Percentiles rank a stretch among this genome's conserved stretches.
phyloP scores from a whole-genome alignment of 1,140 invertebrate species.

The Dinoponera quadriceps region DNA sequence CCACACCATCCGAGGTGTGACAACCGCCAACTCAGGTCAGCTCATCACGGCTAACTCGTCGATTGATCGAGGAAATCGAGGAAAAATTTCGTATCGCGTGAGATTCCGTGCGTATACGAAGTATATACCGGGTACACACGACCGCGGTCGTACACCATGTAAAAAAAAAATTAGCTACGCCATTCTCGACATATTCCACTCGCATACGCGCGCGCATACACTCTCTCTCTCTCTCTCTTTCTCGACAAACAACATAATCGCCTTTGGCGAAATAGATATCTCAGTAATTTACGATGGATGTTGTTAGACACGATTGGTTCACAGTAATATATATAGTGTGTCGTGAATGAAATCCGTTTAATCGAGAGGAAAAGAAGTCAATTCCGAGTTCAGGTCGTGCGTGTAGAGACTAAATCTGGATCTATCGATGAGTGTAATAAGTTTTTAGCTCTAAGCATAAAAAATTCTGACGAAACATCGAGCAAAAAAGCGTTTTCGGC shows the following conservation, averaged over 20 bases:
- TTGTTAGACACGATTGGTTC: not conserved
- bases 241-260: slow-evolving; percentile 41
- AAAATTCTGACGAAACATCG: no score
- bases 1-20: not conserved
- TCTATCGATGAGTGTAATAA: no score
- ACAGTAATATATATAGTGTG: not conserved
- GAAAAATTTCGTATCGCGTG: not conserved
- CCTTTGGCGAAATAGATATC: slow-evolving; percentile 37
- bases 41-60: not conserved
- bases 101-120: not conserved
- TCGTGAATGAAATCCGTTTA: not conserved
- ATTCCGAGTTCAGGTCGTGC: not conserved
- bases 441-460: no score
- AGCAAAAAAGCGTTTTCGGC: no score
- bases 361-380: not conserved
- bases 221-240: no score
- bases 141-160: no score
- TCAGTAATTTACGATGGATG: not conserved
- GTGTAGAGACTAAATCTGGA: no score
- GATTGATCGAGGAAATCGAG: not conserved
- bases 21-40: slow-evolving; percentile 1
- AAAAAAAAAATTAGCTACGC: no score
- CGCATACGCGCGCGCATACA: no score
- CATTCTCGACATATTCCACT: no score
- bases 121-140: not conserved